phyloP scores from a whole-genome alignment of 2,113 vertebrate species.

The Chloropsis hardwickii region DNA sequence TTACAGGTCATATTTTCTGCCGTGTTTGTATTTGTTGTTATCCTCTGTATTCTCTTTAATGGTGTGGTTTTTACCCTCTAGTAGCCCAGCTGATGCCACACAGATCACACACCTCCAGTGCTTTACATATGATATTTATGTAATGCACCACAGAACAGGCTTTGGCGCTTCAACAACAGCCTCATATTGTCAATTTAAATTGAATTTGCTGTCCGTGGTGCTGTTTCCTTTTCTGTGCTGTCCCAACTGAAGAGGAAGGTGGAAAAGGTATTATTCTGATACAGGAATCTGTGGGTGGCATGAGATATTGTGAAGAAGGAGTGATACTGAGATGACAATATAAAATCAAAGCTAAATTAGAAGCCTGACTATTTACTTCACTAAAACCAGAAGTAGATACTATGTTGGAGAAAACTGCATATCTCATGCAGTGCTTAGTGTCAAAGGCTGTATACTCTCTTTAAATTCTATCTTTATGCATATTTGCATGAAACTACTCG shows the following conservation, averaged over 20 bases:
- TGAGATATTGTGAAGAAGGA: not conserved
- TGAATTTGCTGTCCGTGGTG: not conserved
- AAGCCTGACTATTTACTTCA: not conserved
- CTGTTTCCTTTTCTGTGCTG: not conserved
- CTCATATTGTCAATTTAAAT: not conserved
- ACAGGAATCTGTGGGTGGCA: not conserved
- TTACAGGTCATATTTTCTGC: not conserved
- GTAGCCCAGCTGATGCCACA: not conserved
- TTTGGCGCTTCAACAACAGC: not conserved
- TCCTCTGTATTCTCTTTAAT: not conserved
- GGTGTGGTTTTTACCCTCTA: not conserved
- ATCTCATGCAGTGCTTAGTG: not conserved
- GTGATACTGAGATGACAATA: not conserved
- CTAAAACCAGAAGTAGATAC: not conserved
- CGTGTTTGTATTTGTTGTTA: not conserved
- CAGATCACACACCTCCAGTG: not conserved
- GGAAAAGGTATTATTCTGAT: not conserved
- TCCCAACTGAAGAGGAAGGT: not conserved
- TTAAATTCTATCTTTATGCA: not conserved
- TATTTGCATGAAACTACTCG: not conserved
- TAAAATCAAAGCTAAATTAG: conserved; percentile 21
- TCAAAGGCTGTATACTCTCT: not conserved
- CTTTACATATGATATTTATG: not conserved
- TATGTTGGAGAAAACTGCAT: not conserved
- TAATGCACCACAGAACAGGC: not conserved